Evolutionary conservation across 2,888 invertebrate genomes (phyloP).

Genomic region (Aricia artaxerxes): DNA sequence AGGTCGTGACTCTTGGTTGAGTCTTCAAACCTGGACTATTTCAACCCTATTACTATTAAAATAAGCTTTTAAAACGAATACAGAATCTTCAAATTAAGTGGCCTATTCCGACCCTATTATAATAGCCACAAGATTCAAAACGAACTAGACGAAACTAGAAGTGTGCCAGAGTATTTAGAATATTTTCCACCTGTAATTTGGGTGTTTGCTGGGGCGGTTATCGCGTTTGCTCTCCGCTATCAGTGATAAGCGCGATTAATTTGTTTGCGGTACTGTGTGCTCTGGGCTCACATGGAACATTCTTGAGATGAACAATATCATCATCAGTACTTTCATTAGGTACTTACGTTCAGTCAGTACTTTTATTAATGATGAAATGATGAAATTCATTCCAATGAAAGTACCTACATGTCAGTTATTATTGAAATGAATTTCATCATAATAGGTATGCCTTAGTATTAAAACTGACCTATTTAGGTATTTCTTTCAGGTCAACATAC

Average conservation of each 20-base stretch:
- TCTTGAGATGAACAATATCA: constrained; percentile 12
- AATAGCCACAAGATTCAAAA: too few relatives aligned
- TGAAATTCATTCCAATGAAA: too few relatives aligned
- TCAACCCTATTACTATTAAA: not conserved
- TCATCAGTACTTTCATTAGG: not conserved
- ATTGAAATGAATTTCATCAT: too few relatives aligned
- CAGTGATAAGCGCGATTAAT: constrained; percentile 8
- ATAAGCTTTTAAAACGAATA: too few relatives aligned
- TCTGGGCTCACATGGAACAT: constrained; percentile 12
- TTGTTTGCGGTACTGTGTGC: constrained; percentile 13
- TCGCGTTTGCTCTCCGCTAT: constrained; percentile 20
- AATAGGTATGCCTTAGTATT: too few relatives aligned
- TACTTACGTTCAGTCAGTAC: not conserved
- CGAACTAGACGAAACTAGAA: not conserved
- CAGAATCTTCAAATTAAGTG: not conserved
- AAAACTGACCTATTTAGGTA: too few relatives aligned
- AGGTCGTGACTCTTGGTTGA: not conserved
- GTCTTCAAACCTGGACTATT: not conserved
- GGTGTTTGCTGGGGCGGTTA: not conserved
- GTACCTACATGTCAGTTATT: too few relatives aligned
- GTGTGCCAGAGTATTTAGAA: not conserved
- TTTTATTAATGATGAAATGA: not conserved
- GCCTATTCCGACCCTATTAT: not conserved
- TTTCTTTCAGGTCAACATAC: too few relatives aligned
- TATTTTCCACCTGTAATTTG: constrained; percentile 5